Evolutionary conservation across 2,797 vertebrate genomes (phyloP), one percentile per base, ranked within the genome.

Genomic region (Pipistrellus pygmaeus): DNA sequence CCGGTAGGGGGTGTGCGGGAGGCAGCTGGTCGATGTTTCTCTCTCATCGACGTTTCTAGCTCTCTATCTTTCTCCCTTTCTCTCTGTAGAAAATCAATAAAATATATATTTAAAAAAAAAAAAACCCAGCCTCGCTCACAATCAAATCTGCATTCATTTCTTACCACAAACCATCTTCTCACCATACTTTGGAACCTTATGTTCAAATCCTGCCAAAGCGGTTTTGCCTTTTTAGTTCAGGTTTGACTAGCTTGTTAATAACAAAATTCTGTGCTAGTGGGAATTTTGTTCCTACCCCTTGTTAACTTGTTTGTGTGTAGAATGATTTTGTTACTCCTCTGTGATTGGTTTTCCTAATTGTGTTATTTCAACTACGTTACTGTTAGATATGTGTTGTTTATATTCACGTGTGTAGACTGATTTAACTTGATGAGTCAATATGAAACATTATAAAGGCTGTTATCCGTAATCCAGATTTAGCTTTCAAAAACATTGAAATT

Each of bases 401-500:
- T 57, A 25, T 77, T 23, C 10, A 2, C 1, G 0, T 12, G 20
- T 84, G 62, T 35, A 73, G 86, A 86, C 72, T 21, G 85, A 51
- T 85, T 90, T 92, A 55, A 92, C 94, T 73, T 75, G 18, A 15
- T 93, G 85, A 75, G 48, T 95, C 84, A 86, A 35, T 38, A 0
- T 38, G 76, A 78, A 69, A 55, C 77, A 25, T 73, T 69, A n/a
- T 71, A 90, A 87, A 55, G 48, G 14, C 82, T 94, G 48, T 85
- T 91, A 85, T 62, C 57, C 76, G 77, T 72, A 76, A 62, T 75
- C 60, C 60, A 69, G 44, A 82, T 95, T 95, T 82, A 88, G 53
- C 75, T 95, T 85, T 78, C 71, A 94, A 30, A 92, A 71, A 85
- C 81, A 89, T 68, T 32, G 20, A 23, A 78, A 75, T 94, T 76